Conservation (phyloP, 2,113 vertebrate genomes). For the Orientallactaga bullata region DNA sequence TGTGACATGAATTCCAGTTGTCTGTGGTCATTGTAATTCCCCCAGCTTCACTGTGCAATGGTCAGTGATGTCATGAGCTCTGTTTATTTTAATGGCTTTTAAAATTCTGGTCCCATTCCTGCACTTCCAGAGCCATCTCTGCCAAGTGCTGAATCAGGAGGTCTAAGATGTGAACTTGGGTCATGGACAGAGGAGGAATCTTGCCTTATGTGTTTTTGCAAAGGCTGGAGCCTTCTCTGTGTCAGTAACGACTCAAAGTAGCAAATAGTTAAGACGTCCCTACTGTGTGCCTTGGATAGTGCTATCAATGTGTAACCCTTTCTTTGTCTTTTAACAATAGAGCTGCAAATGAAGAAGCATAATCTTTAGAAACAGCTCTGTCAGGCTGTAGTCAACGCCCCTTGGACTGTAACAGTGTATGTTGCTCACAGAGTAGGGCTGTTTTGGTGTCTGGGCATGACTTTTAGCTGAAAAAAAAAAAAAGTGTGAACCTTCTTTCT, state of each 20-base stretch:
- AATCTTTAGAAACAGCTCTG: not conserved
- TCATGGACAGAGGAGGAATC: not conserved
- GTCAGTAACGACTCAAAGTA: not conserved
- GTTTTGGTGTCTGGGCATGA: not conserved
- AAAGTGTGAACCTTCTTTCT: too few relatives aligned
- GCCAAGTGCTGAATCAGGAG: conserved; percentile 62
- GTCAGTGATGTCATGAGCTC: conserved; percentile 33
- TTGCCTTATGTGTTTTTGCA: not conserved
- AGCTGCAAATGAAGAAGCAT: not conserved
- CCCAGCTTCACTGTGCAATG: not conserved
- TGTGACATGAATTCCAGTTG: not conserved
- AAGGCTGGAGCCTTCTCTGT: not conserved
- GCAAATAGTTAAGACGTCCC: not conserved
- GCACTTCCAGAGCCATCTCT: conserved; percentile 67
- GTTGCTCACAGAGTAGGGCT: not conserved
- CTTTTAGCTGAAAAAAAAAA: conserved; percentile 8
- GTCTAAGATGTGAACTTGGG: conserved; percentile 48
- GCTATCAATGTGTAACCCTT: not conserved
- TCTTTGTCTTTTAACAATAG: conserved; percentile 30
- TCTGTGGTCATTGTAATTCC: not conserved
- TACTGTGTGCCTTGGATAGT: not conserved
- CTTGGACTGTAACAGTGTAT: not conserved
- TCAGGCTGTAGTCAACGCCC: not conserved
- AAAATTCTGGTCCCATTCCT: conserved; percentile 64
- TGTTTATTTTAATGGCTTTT: conserved; percentile 73